These are phyloP conservation scores for Ganaspis brasiliensis DNA, from an alignment of 2,888 invertebrate species.

Conservation along the genomic window DNA sequence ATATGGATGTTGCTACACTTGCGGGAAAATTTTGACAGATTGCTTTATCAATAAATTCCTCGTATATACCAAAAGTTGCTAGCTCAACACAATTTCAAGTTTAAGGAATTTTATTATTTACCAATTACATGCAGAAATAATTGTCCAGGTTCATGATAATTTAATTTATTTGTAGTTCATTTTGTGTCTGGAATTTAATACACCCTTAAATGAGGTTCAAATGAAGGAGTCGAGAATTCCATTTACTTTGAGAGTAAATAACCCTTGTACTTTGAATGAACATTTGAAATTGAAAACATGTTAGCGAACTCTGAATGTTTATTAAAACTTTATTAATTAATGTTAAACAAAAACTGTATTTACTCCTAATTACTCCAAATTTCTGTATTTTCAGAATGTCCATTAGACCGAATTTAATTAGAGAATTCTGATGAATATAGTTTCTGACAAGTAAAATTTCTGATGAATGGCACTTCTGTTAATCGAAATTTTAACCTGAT, in stretches of 20 bases:
- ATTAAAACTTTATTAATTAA: too few species aligned
- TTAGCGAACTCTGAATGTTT: too few species aligned
- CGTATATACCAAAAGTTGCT: not conserved
- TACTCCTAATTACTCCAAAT: too few species aligned
- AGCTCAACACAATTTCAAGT: not conserved
- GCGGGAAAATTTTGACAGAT: slow-evolving; percentile 14
- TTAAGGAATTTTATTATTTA: slow-evolving; percentile 1
- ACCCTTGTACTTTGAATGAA: not conserved
- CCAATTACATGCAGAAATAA: not conserved
- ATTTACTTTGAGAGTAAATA: not conserved
- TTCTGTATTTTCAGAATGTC: too few species aligned
- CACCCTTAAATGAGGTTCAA: slow-evolving; percentile 12
- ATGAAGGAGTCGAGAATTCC: not conserved
- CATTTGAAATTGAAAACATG: not conserved
- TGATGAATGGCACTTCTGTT: too few species aligned
- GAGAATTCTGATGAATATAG: too few species aligned
- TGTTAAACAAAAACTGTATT: too few species aligned
- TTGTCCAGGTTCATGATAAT: not conserved
- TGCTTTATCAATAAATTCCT: not conserved
- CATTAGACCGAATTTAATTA: too few species aligned
- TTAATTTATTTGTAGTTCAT: slow-evolving; percentile 11
- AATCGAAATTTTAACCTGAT: too few species aligned
- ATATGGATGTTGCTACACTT: not conserved
- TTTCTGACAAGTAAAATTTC: too few species aligned
- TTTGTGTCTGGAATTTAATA: slow-evolving; percentile 23